phyloP scores from a whole-genome alignment of 2,888 invertebrate genomes.

The Norana najaformis region DNA sequence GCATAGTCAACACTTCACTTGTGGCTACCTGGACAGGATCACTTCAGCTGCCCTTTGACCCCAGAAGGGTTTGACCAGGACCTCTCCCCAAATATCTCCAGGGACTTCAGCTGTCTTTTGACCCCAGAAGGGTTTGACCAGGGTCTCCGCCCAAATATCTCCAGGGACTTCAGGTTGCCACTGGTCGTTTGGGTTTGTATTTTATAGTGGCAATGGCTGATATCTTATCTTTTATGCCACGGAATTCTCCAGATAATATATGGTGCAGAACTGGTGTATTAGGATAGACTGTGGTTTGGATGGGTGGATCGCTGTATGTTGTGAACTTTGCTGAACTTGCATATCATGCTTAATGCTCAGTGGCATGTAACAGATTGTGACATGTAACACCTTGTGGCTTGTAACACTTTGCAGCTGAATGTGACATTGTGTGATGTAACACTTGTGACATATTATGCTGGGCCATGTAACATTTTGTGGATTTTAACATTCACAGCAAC shows the following conservation, averaged over 20 bases:
- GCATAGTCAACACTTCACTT: not conserved
- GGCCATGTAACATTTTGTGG: too few species aligned
- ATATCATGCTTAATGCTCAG: not conserved
- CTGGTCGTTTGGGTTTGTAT: not conserved
- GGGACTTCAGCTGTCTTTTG: not conserved
- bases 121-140: not conserved
- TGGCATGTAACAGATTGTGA: not conserved
- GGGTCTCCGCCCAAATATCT: not conserved
- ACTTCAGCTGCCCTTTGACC: not conserved
- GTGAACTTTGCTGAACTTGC: not conserved
- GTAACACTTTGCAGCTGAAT: not conserved
- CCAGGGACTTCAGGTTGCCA: not conserved
- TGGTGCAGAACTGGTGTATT: not conserved
- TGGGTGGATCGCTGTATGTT: not conserved
- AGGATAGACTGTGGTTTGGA: not conserved
- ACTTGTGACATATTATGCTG: too few species aligned
- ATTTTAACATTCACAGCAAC: too few species aligned
- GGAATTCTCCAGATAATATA: not conserved
- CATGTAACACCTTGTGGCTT: not conserved
- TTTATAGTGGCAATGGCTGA: not conserved
- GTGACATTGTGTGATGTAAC: not conserved
- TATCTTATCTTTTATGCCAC: not conserved
- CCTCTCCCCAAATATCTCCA: not conserved
- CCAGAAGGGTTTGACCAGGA: not conserved
- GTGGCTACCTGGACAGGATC: not conserved